phyloP scores from a whole-genome alignment of 2,113 vertebrate genomes.

The Atlantisia rogersi region DNA sequence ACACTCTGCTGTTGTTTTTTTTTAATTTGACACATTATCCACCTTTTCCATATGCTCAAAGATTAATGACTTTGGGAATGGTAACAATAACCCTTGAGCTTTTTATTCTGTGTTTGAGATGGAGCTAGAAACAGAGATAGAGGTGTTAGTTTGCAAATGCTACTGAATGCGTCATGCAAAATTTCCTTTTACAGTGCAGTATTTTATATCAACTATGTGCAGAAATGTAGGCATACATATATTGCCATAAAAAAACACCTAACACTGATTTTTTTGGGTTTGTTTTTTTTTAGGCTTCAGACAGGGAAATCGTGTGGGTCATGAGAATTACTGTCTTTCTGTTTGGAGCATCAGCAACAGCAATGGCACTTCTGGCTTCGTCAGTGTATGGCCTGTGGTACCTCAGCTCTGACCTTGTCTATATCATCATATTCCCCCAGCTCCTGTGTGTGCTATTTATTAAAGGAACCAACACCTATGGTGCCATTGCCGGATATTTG shows the following conservation, averaged over 20 bases:
- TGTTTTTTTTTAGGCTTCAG: slow-evolving; percentile 85
- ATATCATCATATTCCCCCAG: slow-evolving; percentile 98
- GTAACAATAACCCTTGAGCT: neutral
- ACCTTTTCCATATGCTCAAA: neutral
- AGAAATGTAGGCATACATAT: neutral
- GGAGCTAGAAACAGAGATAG: neutral
- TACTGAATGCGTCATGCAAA: neutral
- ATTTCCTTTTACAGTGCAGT: neutral
- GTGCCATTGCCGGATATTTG: slow-evolving; percentile 89
- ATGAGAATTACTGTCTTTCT: slow-evolving; percentile 92
- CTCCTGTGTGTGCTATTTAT: slow-evolving; percentile 94
- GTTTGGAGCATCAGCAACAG: slow-evolving; percentile 92
- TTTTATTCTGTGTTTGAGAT: neutral
- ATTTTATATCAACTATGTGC: neutral
- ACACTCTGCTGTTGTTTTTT: neutral
- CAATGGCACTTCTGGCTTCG: slow-evolving; percentile 92
- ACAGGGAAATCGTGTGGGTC: slow-evolving; percentile 94
- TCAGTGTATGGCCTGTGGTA: slow-evolving; percentile 98
- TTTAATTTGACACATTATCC: neutral
- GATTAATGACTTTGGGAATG: neutral
- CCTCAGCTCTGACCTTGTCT: slow-evolving; percentile 96
- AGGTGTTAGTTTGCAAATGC: neutral
- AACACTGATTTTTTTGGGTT: neutral
- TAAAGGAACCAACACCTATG: slow-evolving; percentile 95
- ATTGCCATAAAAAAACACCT: neutral